Conservation (phyloP, 23 tunicate genomes). For the Botrylloides violaceus region DNA sequence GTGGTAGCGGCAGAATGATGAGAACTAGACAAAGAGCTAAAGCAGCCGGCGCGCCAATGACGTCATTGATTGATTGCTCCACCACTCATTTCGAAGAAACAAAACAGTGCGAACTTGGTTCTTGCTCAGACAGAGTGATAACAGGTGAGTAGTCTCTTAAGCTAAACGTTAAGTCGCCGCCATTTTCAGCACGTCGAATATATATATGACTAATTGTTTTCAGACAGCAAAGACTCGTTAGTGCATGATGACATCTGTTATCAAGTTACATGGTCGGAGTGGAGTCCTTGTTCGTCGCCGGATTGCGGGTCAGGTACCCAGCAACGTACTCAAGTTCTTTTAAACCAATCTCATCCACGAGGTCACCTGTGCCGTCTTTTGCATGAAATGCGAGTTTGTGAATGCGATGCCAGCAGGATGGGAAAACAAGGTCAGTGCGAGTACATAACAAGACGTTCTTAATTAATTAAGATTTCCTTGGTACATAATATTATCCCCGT, state of each 20-base stretch:
- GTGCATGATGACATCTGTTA: conserved; percentile 43
- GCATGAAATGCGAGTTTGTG: conserved; percentile 48
- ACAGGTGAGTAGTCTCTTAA: not conserved
- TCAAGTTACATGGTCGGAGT: conserved; percentile 54
- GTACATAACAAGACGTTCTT: no score
- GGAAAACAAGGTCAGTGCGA: not conserved
- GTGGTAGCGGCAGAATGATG: conserved; percentile 65
- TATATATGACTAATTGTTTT: not conserved
- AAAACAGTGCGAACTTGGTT: conserved; percentile 61
- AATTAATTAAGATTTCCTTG: no score
- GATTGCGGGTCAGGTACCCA: conserved; percentile 57
- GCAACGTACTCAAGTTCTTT: conserved; percentile 39
- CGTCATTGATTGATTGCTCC: conserved; percentile 83
- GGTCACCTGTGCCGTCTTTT: conserved; percentile 61
- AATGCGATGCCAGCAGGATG: not conserved
- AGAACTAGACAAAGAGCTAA: conserved; percentile 57
- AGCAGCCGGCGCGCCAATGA: conserved; percentile 74
- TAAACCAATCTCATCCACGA: conserved; percentile 31
- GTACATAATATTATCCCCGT: no score
- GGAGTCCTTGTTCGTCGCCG: conserved; percentile 72
- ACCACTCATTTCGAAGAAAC: conserved; percentile 79
- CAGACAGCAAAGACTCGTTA: not conserved
- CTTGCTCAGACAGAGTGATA: conserved; percentile 25
- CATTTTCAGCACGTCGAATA: not conserved
- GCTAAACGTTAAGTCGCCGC: not conserved